These are phyloP conservation scores for Gouania willdenowi DNA, from an alignment of 2,797 vertebrate species.

Conservation along the genomic window DNA sequence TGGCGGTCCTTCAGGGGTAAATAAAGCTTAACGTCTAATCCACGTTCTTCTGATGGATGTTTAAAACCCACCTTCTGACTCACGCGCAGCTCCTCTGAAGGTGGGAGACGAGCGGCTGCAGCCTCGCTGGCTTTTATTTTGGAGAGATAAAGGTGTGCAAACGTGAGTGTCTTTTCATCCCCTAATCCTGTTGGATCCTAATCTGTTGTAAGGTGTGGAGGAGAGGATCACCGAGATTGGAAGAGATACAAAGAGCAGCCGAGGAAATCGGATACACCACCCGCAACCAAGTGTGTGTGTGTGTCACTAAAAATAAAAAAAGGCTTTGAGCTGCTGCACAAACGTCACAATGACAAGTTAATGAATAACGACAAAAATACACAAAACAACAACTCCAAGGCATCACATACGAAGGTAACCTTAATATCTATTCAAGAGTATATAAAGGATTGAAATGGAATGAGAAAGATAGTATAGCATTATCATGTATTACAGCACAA, in stretches of 20 bases:
- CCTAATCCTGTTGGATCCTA: constrained; percentile 70
- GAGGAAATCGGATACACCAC: neutral
- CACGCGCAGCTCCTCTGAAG: constrained; percentile 18
- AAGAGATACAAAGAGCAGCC: constrained; percentile 33
- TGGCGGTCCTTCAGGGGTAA: constrained; percentile 31
- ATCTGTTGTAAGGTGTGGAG: constrained; percentile 67
- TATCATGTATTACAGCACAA: too few species aligned
- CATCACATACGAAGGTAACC: too few species aligned
- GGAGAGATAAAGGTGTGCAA: constrained; percentile 65
- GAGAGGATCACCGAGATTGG: constrained; percentile 58
- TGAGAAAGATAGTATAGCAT: too few species aligned
- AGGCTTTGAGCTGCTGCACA: neutral
- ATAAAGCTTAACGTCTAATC: constrained; percentile 48
- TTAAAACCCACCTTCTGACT: constrained; percentile 49
- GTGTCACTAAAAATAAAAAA: constrained; percentile 10
- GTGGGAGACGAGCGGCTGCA: constrained; percentile 25
- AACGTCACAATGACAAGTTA: neutral
- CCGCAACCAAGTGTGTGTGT: neutral
- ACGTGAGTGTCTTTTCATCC: constrained; percentile 54
- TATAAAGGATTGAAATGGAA: too few species aligned
- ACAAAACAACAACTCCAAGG: too few species aligned
- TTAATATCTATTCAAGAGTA: too few species aligned
- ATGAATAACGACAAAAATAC: constrained; percentile 5
- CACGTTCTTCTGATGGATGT: constrained; percentile 31
- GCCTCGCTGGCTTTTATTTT: too few species aligned